Evolutionary conservation across 2,797 vertebrate species (phyloP).

Genomic region (Phoxinus dragarum): DNA sequence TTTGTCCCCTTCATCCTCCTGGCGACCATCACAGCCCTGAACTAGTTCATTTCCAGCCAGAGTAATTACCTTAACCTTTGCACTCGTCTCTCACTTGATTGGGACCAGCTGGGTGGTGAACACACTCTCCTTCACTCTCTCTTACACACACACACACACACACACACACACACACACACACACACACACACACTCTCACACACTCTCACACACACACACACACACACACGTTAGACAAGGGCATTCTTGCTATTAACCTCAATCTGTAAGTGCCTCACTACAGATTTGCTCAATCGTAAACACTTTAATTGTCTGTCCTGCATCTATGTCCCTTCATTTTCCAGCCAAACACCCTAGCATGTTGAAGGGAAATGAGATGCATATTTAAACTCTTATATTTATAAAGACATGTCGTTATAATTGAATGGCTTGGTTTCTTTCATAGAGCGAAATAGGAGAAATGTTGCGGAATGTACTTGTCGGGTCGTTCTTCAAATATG

Average conservation of each 20-base stretch:
- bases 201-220: constrained; percentile 3
- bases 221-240: constrained; percentile 22
- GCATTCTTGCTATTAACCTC: constrained; percentile 44
- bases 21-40: constrained; percentile 14
- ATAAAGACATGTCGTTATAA: not conserved
- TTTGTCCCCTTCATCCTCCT: constrained; percentile 6
- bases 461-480: not conserved
- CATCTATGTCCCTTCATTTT: constrained; percentile 27
- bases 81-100: constrained; percentile 49
- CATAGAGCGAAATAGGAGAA: not conserved
- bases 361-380: not conserved
- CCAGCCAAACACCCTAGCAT: constrained; percentile 10
- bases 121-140: constrained; percentile 33
- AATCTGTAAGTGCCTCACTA: constrained; percentile 38
- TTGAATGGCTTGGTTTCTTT: not conserved
- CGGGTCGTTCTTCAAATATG: not conserved
- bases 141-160: not conserved
- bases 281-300: constrained; percentile 41
- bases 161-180: not conserved
- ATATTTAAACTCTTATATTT: not conserved
- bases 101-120: constrained; percentile 46
- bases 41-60: constrained; percentile 49
- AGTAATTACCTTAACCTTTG: constrained; percentile 56
- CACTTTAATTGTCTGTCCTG: constrained; percentile 36
- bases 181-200: constrained; percentile 9